Base-by-base conservation (phyloP, 2,113 vertebrate species). In the Anolis carolinensis region DNA sequence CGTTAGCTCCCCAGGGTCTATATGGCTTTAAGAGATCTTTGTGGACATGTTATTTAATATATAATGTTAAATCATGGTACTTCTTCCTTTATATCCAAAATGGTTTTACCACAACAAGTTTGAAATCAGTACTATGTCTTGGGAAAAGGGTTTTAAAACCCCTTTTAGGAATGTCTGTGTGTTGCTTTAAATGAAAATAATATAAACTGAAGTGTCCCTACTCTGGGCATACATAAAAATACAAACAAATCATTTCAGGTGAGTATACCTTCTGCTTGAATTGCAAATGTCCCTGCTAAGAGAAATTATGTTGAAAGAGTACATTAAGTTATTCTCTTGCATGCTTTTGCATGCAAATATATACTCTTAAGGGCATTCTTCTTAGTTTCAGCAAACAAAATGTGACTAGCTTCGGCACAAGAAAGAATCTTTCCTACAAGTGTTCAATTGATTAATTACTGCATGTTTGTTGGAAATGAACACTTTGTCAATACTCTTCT, bases 231-330 rank as follows among this genome's bases (percentile, higher is more conserved):
- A 84, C 2, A 88, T 10, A 30, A 70, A 82, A 87, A 92, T 75
- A 87, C 85, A 84, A 82, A 92, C 65, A 93, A 91, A 94, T 89
- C 83, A 68, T 83, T 92, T 83, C 65, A 88, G 86, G 83, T 89
- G 86, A 83, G 59, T 62, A 79, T 79, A 89, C 84, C 77, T 87
- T 87, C 92, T 89, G 80, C 81, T 70, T 87, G 59, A 84, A 88
- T 84, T 82, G 32, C 73, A 93, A 89, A 90, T 81, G 59, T 63
- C 70, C 85, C 84, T 71, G 86, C 73, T 83, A 83, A 84, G 9
- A 88, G 72, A 80, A 90, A 86, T 91, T 81, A 92, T 86, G 82
- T 78, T 76, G 50, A 87, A 59, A 23, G 52, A 89, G 81, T 90
- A 85, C 73, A 62, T 82, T 88, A 86, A 81, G 36, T 88, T 79